Conservation (phyloP, 2,113 vertebrate species). For the Hipposideros armiger region DNA sequence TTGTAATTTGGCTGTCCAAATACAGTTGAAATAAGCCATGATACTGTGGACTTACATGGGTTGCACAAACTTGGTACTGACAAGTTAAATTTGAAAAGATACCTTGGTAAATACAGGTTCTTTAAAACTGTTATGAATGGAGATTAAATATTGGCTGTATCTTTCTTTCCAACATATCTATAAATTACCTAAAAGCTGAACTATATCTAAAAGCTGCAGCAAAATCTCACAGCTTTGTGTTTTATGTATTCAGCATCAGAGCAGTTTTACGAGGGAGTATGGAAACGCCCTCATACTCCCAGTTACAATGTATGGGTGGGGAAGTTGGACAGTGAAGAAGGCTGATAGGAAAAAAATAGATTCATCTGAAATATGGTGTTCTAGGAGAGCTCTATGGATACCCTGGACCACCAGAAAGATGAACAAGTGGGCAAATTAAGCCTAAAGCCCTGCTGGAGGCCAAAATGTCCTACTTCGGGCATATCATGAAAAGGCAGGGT, state of each 20-base stretch:
- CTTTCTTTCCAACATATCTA: not conserved
- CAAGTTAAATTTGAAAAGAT: constrained; percentile 28
- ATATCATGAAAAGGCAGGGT: not conserved
- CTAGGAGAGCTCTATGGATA: not conserved
- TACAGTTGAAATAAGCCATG: constrained; percentile 29
- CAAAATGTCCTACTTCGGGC: too few species aligned
- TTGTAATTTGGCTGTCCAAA: constrained; percentile 61
- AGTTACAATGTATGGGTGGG: not conserved
- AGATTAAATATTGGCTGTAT: not conserved
- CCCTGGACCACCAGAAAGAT: not conserved
- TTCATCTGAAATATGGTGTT: not conserved
- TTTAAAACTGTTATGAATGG: not conserved
- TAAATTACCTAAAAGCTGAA: not conserved
- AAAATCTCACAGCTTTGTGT: not conserved
- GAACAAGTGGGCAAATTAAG: not conserved
- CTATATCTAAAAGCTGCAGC: not conserved
- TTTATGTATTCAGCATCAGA: not conserved
- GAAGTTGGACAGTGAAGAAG: not conserved
- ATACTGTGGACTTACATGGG: not conserved
- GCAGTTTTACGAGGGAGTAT: not conserved
- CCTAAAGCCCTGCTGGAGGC: not conserved
- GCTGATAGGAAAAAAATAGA: not conserved
- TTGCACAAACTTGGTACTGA: not conserved
- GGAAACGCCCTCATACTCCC: not conserved
- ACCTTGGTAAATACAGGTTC: not conserved